Base-by-base conservation (phyloP, 92 coral and sea anemone species). In the Zoanthus gigantus region DNA sequence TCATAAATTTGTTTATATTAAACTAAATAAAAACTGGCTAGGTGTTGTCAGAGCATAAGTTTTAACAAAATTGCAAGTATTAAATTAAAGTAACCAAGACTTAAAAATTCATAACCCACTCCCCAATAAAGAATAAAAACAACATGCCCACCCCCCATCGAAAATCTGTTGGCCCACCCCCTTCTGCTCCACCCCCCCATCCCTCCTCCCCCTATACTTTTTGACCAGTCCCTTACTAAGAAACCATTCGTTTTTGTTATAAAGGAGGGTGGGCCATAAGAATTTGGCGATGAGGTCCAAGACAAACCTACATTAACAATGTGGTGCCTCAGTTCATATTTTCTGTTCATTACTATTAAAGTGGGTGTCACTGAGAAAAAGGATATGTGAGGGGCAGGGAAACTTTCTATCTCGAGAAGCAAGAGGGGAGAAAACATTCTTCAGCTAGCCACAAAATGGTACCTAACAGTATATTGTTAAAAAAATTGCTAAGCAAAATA, bases 391-490 rank as follows among this genome's bases (percentile, higher is more conserved):
- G 79, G 79, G 79, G 78, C 48, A 34, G 79, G 79, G 78, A 73
- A 73, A 75, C 79, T 28, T 75, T 75, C 30, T 75, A 75, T 75
- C 79, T 76, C 56, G 58, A 76, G 81, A 76, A 76, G 81, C 2
- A 76, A 76, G 81, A 76, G 81, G 81, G 60, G 81, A 76, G 81
- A 45, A 76, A 76, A 57, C 34, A 11, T 42, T 76, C 42, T 76
- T 76, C 58, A 12, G 60, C 81, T 31, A 76, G 81, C 81, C 60
- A 34, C 81, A 61, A 76, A 76, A 76, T 83, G 63, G 63, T 57
- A 57, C 14, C 63, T 57, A 83, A 68, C 87, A 83, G 87, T 83
- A 83, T 68, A 83, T 82, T 82, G 30, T 83, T 47, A 32, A 83
- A 79, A 83, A 29, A 83, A 67, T 67, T 57, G 17, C 63, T 12